Evolutionary conservation across 53 echinoderm and acorn worm genomes (phyloP).

Genomic region (Stichopus horrens): DNA sequence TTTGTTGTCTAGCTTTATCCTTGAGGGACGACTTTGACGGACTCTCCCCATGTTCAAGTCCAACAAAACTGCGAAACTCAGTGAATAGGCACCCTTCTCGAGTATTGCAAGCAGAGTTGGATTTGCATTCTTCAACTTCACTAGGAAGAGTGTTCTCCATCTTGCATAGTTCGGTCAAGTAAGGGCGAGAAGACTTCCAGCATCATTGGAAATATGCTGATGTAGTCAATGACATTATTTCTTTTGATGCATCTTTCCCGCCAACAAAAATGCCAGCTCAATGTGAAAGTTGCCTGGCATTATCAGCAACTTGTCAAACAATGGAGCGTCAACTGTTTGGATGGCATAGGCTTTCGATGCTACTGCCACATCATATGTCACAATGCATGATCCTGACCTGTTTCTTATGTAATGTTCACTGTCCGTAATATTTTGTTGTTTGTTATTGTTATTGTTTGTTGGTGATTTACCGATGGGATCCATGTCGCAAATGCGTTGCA

Average conservation of each 20-base stretch:
- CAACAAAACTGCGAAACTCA: slow-evolving; percentile 46
- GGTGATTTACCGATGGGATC: slow-evolving; percentile 67
- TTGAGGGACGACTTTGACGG: slow-evolving; percentile 32
- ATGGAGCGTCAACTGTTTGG: slow-evolving; percentile 51
- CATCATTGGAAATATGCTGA: slow-evolving; percentile 51
- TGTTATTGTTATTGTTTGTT: slow-evolving; percentile 73
- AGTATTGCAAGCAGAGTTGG: slow-evolving; percentile 47
- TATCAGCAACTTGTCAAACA: slow-evolving; percentile 64
- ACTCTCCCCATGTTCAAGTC: slow-evolving; percentile 40
- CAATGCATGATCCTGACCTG: slow-evolving; percentile 49
- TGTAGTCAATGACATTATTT: slow-evolving; percentile 61
- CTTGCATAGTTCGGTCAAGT: slow-evolving; percentile 71
- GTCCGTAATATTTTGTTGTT: slow-evolving; percentile 68
- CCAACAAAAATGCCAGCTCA: slow-evolving; percentile 58
- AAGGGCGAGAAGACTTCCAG: slow-evolving; percentile 57
- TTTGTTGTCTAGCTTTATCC: slow-evolving; percentile 48
- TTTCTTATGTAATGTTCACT: slow-evolving; percentile 57
- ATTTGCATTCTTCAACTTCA: slow-evolving; percentile 52
- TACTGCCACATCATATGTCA: slow-evolving; percentile 68
- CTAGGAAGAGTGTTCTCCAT: slow-evolving; percentile 68
- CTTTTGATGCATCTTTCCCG: slow-evolving; percentile 63
- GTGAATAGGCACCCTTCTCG: slow-evolving; percentile 65
- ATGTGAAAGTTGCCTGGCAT: slow-evolving; percentile 74
- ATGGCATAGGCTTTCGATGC: slow-evolving; percentile 65
- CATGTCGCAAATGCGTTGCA: slow-evolving; percentile 71